Evolutionary conservation across 2,113 vertebrate genomes (phyloP).

Genomic region (Maccullochella peelii): DNA sequence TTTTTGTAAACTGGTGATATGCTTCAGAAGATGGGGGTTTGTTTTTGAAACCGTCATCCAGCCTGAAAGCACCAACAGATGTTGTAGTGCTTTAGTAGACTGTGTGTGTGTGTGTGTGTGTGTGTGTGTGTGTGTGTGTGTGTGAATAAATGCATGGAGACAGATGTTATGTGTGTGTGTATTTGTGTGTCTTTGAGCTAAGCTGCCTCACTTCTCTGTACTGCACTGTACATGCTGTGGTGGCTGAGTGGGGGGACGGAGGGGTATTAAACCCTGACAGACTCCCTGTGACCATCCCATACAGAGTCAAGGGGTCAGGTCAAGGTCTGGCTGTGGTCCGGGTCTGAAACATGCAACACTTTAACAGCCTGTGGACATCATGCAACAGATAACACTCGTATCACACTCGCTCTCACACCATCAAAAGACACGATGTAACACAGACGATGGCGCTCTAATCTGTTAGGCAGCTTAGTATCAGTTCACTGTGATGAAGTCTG

Average conservation of each 20-base stretch:
- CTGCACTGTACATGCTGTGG: no score
- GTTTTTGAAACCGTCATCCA: conserved; percentile 41
- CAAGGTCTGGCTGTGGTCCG: neutral
- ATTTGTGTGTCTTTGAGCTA: conserved; percentile 12
- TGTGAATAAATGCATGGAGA: neutral
- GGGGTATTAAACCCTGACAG: neutral
- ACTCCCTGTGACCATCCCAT: neutral
- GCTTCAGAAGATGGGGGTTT: conserved; percentile 43
- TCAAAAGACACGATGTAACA: conserved; percentile 25
- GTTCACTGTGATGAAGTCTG: conserved; percentile 47
- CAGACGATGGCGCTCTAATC: conserved; percentile 28
- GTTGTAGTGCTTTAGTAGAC: conserved; percentile 39
- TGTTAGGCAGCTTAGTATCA: conserved; percentile 58
- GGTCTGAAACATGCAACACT: conserved; percentile 2
- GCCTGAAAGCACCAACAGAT: conserved; percentile 65
- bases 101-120: conserved; percentile 27
- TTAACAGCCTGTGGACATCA: neutral
- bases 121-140: conserved; percentile 29
- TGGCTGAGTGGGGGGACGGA: neutral
- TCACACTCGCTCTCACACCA: neutral
- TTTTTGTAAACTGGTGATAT: conserved; percentile 23
- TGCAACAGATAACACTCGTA: neutral
- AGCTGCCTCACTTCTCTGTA: conserved; percentile 30
- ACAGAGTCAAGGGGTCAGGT: neutral
- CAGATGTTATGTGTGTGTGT: conserved; percentile 40